These are phyloP conservation scores for Siniperca chuatsi DNA, from an alignment of 2,113 vertebrate species.

Conservation along the genomic window DNA sequence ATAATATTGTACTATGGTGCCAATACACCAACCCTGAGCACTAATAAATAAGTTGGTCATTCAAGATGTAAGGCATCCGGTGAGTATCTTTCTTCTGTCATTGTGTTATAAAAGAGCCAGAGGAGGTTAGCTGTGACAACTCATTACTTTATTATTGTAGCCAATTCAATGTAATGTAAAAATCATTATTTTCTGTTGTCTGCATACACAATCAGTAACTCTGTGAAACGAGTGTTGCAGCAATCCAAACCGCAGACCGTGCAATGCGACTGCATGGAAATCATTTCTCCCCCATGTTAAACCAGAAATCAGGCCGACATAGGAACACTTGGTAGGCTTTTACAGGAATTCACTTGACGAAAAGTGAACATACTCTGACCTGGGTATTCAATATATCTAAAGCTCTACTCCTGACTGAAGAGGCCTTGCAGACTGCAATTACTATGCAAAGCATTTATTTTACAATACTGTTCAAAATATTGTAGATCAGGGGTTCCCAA, in stretches of 20 bases:
- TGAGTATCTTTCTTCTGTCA: neutral
- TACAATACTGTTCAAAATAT: neutral
- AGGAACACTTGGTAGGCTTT: constrained; percentile 53
- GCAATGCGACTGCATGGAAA: constrained; percentile 56
- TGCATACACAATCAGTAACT: constrained; percentile 27
- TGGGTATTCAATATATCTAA: constrained; percentile 43
- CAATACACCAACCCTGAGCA: neutral
- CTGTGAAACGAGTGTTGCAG: constrained; percentile 31
- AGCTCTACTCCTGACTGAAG: constrained; percentile 38
- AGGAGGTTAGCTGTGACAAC: constrained; percentile 38
- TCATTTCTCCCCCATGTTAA: constrained; percentile 57
- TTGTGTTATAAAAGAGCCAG: constrained; percentile 21
- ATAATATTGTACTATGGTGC: neutral
- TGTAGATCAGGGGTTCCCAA: neutral
- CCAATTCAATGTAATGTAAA: constrained; percentile 30
- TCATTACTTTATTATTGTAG: constrained; percentile 39
- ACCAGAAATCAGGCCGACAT: constrained; percentile 54
- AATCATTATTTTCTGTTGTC: constrained; percentile 22
- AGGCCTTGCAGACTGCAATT: constrained; percentile 4
- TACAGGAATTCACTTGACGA: constrained; percentile 67
- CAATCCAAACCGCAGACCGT: constrained; percentile 62
- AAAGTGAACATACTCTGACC: constrained; percentile 54
- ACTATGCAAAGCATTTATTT: constrained; percentile 6
- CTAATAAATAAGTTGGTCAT: neutral
- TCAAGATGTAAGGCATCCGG: neutral